phyloP scores from a whole-genome alignment of 1,140 invertebrate species.

The Goniozus legneri region DNA sequence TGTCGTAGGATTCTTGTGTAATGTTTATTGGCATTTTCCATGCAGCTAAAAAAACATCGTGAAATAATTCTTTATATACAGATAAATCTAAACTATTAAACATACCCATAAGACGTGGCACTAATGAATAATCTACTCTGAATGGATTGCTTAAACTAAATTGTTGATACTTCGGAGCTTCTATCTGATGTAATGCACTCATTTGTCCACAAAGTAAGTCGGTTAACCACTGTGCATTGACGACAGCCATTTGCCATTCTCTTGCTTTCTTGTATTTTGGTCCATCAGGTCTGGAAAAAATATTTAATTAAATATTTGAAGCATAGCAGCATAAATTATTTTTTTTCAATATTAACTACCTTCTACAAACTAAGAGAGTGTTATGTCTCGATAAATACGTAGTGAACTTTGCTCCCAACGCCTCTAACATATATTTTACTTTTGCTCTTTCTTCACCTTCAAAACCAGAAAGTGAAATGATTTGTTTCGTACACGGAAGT shows the following conservation, averaged over 20 bases:
- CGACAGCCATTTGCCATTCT: conserved; percentile 83
- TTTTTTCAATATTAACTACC: no score
- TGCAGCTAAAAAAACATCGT: conserved; percentile 63
- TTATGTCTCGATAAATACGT: conserved; percentile 73
- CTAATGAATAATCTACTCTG: conserved; percentile 79
- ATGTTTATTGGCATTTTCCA: conserved; percentile 91
- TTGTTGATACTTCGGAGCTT: conserved; percentile 83
- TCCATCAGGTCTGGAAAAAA: conserved; percentile 69
- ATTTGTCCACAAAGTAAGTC: conserved; percentile 89
- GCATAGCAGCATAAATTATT: neutral
- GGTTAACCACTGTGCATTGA: conserved; percentile 91
- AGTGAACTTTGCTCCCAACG: conserved; percentile 79
- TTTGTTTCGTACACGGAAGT: conserved; percentile 64
- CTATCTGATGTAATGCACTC: conserved; percentile 74
- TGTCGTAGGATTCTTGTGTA: conserved; percentile 79
- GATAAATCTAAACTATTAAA: neutral
- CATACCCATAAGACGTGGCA: conserved; percentile 87
- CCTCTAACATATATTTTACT: conserved; percentile 80
- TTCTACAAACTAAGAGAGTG: conserved; percentile 67
- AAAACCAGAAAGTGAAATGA: conserved; percentile 83
- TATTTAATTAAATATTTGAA: conserved; percentile 1
- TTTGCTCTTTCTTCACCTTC: conserved; percentile 75
- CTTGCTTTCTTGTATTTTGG: conserved; percentile 84
- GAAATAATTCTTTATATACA: conserved; percentile 1
- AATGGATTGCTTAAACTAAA: conserved; percentile 79